phyloP scores from a whole-genome alignment of 2,797 vertebrate species.

The Salarias fasciatus region DNA sequence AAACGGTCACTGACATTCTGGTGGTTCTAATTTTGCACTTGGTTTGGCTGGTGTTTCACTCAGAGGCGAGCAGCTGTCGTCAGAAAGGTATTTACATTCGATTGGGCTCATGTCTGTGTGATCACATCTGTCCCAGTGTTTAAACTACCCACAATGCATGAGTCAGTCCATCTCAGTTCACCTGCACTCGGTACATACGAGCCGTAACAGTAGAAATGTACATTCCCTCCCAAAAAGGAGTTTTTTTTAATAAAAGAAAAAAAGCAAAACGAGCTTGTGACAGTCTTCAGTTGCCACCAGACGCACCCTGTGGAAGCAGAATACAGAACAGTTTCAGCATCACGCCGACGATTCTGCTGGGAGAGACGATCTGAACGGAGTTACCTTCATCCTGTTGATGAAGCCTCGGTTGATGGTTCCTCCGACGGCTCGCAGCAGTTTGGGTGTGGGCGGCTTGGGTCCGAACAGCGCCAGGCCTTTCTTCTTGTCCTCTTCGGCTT shows the following conservation, averaged over 20 bases:
- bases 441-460: conserved; percentile 77
- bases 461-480: conserved; percentile 78
- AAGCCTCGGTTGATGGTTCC: conserved; percentile 37
- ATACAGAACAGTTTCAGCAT: neutral
- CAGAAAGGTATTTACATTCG: no score
- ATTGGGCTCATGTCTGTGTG: neutral
- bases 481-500: conserved; percentile 74
- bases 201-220: conserved; percentile 28
- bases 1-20: no score
- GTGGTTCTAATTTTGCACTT: no score
- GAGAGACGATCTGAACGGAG: neutral
- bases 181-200: conserved; percentile 30
- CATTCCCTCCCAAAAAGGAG: conserved; percentile 66
- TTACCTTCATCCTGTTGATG: conserved; percentile 56
- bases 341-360: neutral
- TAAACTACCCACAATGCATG: no score
- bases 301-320: conserved; percentile 12
- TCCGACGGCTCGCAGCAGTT: conserved; percentile 75
- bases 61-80: no score
- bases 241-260: conserved; percentile 16
- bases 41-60: no score
- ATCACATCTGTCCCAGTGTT: neutral
- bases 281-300: conserved; percentile 11
- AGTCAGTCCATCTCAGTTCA: no score
- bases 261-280: neutral